Evolutionary conservation across 37 sponge, comb jelly and placozoan species (phyloP), one percentile per base, ranked within the genome.

Genomic region (Dysidea cf. avara): DNA sequence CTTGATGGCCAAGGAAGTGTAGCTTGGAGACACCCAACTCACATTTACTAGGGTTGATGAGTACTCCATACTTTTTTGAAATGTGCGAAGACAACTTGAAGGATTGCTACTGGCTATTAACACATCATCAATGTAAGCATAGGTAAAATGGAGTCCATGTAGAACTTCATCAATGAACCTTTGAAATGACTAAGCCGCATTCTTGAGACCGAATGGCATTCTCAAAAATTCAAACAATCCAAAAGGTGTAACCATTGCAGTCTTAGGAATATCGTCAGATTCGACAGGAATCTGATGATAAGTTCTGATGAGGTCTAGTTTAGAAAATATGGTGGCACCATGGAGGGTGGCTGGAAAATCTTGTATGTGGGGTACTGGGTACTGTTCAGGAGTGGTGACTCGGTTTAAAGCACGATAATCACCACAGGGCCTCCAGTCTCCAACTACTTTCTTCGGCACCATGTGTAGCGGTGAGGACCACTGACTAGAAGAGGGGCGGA

Each of bases 341-440:
- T 73, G 75, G 0, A 76, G 65, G 18, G 63, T 39, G 7, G 43
- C 52, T 29, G 83, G 16, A 38, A 82, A 82, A 38, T 82, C 69
- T 50, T 82, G 81, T 11, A 81, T 33, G 55, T 83, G 83, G 3
- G 77, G 83, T 25, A 83, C 76, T 43, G 83, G 76, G 32, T 75
- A 75, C 9, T 77, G 39, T 39, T 83, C 79, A 1, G 78, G 72
- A 1, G 47, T 51, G 36, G 85, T 77, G 72, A 71, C 66, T n/a
- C 54, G 48, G 67, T 84, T 84, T 33, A 84, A 60, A 0, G 85
- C 78, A 11, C 72, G 59, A n/a, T 84, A 84, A 58, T 78, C 85
- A 38, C 72, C 85, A 53, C 85, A 77, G 0, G 79, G 85, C 9
- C 72, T 55, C 85, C 85, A 71, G 36, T 86, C 86, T 2, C 86